These are phyloP conservation scores for Thysanoteuthis rhombus DNA, from an alignment of 2,888 invertebrate species.

Conservation along the genomic window DNA sequence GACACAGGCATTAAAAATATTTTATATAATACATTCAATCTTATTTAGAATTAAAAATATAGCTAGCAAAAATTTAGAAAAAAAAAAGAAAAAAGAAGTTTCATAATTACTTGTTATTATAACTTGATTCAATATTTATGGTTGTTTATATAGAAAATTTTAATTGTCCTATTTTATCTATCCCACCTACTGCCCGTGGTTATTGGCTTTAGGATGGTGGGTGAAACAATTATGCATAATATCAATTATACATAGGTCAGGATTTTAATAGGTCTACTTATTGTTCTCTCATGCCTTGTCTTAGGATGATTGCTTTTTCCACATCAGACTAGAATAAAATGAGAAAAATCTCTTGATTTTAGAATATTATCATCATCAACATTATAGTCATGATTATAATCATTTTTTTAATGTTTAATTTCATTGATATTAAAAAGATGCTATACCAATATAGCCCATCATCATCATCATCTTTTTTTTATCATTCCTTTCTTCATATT, in stretches of 20 bases:
- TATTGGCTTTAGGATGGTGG: too few species aligned
- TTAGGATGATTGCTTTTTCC: not conserved
- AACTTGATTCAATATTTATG: not conserved
- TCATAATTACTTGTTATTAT: not conserved
- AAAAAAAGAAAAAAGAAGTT: too few species aligned
- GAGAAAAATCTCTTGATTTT: not conserved
- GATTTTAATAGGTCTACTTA: not conserved
- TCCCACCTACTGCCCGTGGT: not conserved
- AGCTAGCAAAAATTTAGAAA: not conserved
- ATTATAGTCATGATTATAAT: not conserved
- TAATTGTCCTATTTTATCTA: too few species aligned
- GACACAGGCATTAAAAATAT: not conserved
- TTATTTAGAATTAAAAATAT: not conserved
- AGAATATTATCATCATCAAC: not conserved
- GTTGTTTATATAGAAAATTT: not conserved
- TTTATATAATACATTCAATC: not conserved
- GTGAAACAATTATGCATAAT: not conserved
- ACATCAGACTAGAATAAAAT: not conserved
- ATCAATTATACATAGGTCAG: not conserved
- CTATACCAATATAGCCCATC: not conserved
- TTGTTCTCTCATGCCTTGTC: not conserved
- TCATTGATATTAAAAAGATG: not conserved
- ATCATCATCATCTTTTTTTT: slow-evolving; percentile 18
- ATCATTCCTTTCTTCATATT: not conserved
- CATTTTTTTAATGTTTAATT: not conserved